Evolutionary conservation across 2,113 vertebrate genomes (phyloP).

Genomic region (Fulmarus glacialis): DNA sequence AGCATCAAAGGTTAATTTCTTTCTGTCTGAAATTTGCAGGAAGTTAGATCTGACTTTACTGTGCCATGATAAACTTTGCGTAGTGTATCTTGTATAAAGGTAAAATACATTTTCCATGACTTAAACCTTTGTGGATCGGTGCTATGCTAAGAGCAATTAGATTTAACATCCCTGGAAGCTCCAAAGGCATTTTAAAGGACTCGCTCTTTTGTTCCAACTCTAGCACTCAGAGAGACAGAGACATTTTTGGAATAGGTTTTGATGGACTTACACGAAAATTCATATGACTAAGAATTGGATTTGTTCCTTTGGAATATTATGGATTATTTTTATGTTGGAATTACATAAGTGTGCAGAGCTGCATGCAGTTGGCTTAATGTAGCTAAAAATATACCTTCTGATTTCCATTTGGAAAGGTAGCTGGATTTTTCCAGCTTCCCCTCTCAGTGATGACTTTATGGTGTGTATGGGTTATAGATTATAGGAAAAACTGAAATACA

Average conservation of each 20-base stretch:
- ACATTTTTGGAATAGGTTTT: slow-evolving; percentile 81
- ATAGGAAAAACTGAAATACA: slow-evolving; percentile 63
- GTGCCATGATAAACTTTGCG: slow-evolving; percentile 68
- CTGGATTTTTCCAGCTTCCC: slow-evolving; percentile 62
- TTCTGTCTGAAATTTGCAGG: slow-evolving; percentile 45
- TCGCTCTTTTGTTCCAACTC: slow-evolving; percentile 73
- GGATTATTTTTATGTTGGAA: slow-evolving; percentile 83
- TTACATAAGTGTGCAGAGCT: slow-evolving; percentile 78
- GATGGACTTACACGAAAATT: slow-evolving; percentile 80
- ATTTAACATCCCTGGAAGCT: slow-evolving; percentile 81
- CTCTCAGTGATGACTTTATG: slow-evolving; percentile 71
- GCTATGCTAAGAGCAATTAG: slow-evolving; percentile 70
- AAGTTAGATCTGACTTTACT: slow-evolving; percentile 67
- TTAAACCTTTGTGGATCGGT: slow-evolving; percentile 75
- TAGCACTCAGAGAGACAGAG: slow-evolving; percentile 75
- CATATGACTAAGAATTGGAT: slow-evolving; percentile 79
- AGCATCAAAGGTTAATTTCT: slow-evolving; percentile 49
- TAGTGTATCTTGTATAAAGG: slow-evolving; percentile 70
- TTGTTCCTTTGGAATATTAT: slow-evolving; percentile 81
- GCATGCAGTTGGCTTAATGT: slow-evolving; percentile 78
- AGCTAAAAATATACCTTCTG: slow-evolving; percentile 77
- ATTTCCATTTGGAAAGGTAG: slow-evolving; percentile 75
- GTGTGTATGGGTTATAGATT: slow-evolving; percentile 66
- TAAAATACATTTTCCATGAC: slow-evolving; percentile 79
- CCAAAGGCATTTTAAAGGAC: slow-evolving; percentile 73